phyloP scores from a whole-genome alignment of 2,888 invertebrate genomes.

The Urechis unicinctus region DNA sequence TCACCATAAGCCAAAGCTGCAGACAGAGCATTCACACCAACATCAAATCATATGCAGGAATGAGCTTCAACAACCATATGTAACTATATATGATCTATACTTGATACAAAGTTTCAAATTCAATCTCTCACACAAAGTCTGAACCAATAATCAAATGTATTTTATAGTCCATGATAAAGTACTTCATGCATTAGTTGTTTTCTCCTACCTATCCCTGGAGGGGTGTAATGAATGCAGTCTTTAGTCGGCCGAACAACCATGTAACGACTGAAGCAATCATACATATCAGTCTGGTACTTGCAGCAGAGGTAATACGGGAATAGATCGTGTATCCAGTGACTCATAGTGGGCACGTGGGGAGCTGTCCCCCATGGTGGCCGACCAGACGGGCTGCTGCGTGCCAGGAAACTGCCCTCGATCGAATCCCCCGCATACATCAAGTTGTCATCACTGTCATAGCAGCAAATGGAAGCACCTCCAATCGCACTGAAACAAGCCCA shows the following conservation, averaged over 20 bases:
- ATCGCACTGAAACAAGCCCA: background rate
- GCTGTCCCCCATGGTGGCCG: background rate
- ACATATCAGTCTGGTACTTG: conserved; percentile 1
- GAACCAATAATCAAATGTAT: too few species aligned
- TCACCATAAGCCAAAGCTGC: background rate
- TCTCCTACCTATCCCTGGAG: too few species aligned
- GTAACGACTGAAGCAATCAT: conserved; percentile 4
- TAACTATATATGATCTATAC: too few species aligned
- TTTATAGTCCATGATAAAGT: too few species aligned
- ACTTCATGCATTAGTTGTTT: too few species aligned
- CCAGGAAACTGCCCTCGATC: background rate
- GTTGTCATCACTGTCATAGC: conserved; percentile 4
- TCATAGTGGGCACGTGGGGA: conserved; percentile 2
- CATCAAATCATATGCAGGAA: too few species aligned
- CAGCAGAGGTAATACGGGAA: conserved; percentile 7
- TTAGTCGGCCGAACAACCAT: background rate
- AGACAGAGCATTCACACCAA: too few species aligned
- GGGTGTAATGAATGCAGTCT: conserved; percentile 3
- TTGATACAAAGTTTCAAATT: too few species aligned
- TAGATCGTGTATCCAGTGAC: conserved; percentile 5
- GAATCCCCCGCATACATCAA: conserved; percentile 7
- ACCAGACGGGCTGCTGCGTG: conserved; percentile 1
- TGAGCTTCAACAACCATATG: too few species aligned
- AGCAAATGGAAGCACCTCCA: conserved; percentile 1
- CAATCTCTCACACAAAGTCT: too few species aligned